Evolutionary conservation across 2,797 vertebrate genomes (phyloP).

Genomic region (Falco naumanni): DNA sequence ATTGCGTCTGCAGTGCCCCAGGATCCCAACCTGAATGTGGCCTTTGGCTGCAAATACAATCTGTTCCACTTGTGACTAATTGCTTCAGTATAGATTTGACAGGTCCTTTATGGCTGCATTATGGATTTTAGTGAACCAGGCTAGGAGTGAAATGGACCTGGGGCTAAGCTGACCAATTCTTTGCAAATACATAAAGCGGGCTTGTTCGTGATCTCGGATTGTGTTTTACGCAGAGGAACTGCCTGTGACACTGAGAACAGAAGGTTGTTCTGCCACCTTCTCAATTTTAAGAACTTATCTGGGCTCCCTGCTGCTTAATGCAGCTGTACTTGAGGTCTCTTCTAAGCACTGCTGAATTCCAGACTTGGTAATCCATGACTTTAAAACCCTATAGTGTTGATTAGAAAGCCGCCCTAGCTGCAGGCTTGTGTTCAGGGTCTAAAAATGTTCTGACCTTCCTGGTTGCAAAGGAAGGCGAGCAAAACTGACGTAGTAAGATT

Average conservation of each 20-base stretch:
- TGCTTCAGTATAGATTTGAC: background rate
- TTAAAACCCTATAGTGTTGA: background rate
- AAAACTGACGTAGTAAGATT: background rate
- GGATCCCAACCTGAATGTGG: background rate
- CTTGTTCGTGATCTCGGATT: background rate
- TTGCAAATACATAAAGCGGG: background rate
- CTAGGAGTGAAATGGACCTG: background rate
- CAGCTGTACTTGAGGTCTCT: conserved; percentile 40
- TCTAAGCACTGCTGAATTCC: conserved; percentile 41
- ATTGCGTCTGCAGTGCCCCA: background rate
- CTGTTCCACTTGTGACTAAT: background rate
- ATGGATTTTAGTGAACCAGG: background rate
- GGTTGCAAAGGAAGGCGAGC: background rate
- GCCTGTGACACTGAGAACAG: background rate
- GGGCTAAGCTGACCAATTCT: background rate
- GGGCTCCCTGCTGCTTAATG: conserved; percentile 53
- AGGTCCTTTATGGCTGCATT: background rate
- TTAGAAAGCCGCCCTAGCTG: conserved; percentile 15
- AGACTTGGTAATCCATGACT: conserved; percentile 6
- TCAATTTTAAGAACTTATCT: conserved; percentile 28
- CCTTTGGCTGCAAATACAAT: background rate
- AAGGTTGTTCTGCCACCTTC: conserved; percentile 14
- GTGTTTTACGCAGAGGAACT: background rate
- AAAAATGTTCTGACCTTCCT: conserved; percentile 25
- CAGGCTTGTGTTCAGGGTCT: background rate